A percentile compares a stretch with the other conserved stretches of the same genome.
Evolutionary conservation across 2,113 vertebrate species (phyloP).

Genomic region (Irena cyanogastra): DNA sequence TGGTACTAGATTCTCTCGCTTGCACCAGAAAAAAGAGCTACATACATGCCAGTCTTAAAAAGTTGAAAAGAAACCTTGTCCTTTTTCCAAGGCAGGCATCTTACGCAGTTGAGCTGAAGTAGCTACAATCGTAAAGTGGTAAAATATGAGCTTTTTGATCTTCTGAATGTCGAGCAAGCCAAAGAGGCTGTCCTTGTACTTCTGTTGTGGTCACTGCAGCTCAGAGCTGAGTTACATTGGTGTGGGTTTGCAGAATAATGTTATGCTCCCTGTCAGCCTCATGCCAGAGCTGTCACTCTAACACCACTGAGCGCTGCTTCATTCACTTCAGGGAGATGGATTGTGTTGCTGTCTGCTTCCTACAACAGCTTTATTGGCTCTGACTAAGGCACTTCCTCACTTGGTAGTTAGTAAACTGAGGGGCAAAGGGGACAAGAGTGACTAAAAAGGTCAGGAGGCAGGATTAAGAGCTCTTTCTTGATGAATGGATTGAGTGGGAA

Average conservation of each 20-base stretch:
- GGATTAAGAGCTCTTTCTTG: not conserved
- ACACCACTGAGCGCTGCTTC: accelerated
- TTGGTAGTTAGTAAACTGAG: not conserved
- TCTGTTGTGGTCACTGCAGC: not conserved
- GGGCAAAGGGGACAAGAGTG: not conserved
- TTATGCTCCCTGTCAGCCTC: not conserved
- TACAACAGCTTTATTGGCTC: not conserved
- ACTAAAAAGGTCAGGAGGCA: not conserved
- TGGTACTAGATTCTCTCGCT: not conserved
- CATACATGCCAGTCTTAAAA: not conserved
- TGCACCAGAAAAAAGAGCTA: not conserved
- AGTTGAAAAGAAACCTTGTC: not conserved
- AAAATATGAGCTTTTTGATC: not conserved
- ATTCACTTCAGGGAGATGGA: not conserved
- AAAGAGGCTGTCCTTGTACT: not conserved
- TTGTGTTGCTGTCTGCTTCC: not conserved
- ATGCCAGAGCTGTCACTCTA: not conserved
- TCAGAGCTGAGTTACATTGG: not conserved
- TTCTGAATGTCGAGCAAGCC: not conserved
- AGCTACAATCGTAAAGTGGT: not conserved
- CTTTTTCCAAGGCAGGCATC: not conserved
- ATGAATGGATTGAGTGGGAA: not conserved
- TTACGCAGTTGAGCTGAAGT: not conserved
- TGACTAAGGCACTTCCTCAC: not conserved
- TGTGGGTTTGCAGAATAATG: not conserved